A percentile compares a stretch with the other conserved stretches of the same genome.
Conservation (phyloP, 2,797 vertebrate species). For the Sebastes nivosus region DNA sequence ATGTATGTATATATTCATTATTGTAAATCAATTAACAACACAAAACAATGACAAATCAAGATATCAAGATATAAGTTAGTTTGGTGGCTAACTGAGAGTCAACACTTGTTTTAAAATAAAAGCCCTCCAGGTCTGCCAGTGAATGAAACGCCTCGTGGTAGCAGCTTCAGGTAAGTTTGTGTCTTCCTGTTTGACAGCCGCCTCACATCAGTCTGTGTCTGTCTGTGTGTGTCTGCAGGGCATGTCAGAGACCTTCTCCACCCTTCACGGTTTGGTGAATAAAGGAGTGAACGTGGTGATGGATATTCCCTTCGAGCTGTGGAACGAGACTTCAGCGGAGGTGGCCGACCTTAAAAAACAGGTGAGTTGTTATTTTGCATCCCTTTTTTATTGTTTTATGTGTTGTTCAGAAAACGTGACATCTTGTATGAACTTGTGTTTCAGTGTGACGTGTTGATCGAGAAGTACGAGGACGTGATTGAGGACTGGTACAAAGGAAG, state of each 20-base stretch:
- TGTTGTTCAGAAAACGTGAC: no score
- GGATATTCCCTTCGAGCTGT: slow-evolving; percentile 97
- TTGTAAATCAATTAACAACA: no score
- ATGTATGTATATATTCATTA: no score
- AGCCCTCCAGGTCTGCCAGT: no score
- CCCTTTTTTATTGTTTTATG: no score
- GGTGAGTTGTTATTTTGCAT: slow-evolving; percentile 57
- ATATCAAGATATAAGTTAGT: no score
- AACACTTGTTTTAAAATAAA: no score
- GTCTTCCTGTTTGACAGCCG: no score
- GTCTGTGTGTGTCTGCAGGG: slow-evolving; percentile 78
- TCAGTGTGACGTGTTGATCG: slow-evolving; percentile 93
- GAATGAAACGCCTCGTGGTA: no score
- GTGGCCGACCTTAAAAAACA: slow-evolving; percentile 98
- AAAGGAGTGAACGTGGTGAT: slow-evolving; percentile 99
- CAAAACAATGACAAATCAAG: no score
- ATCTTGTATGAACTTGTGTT: neutral
- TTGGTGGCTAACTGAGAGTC: no score
- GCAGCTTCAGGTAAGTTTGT: no score
- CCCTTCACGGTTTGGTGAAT: slow-evolving; percentile 93
- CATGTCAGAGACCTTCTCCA: slow-evolving; percentile 97
- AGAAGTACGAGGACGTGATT: slow-evolving; percentile 93
- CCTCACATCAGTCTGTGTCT: neutral
- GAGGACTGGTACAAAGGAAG: slow-evolving; percentile 96
- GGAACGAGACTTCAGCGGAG: slow-evolving; percentile 98